phyloP scores from a whole-genome alignment of 2,888 invertebrate genomes.

The Leistus spinibarbis region DNA sequence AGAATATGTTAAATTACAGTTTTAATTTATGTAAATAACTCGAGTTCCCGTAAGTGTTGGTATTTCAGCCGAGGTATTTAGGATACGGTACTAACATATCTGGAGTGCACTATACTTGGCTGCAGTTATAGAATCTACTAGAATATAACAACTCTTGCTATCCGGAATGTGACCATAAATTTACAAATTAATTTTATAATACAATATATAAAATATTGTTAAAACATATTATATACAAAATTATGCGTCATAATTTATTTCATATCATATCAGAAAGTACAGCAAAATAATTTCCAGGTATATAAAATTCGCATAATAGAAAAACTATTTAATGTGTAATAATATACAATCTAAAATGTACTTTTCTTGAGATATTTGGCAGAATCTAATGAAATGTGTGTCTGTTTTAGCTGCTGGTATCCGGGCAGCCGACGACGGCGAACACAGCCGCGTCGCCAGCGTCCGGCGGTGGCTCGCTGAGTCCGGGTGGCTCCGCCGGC shows the following conservation, averaged over 20 bases:
- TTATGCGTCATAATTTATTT: no score
- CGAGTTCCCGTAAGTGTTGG: conserved; percentile 24
- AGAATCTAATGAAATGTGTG: conserved; percentile 11
- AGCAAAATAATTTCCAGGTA: no score
- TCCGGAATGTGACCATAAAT: no score
- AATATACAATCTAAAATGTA: background rate
- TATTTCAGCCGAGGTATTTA: conserved; percentile 11
- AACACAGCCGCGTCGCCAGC: conserved; percentile 79
- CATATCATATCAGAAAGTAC: no score
- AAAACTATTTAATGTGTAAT: background rate
- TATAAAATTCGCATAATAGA: no score
- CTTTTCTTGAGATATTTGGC: background rate
- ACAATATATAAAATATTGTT: no score
- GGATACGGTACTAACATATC: background rate
- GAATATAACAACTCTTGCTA: no score
- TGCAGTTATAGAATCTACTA: no score
- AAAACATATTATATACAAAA: no score
- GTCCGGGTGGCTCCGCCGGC: conserved; percentile 67
- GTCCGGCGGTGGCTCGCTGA: conserved; percentile 76
- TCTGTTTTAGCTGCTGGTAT: conserved; percentile 72
- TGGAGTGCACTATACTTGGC: background rate
- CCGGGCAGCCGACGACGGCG: conserved; percentile 76
- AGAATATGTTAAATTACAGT: background rate
- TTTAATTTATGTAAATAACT: conserved; percentile 26
- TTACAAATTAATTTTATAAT: no score